Conservation (phyloP, 1,140 invertebrate species). For the Heliothis subflexa region DNA sequence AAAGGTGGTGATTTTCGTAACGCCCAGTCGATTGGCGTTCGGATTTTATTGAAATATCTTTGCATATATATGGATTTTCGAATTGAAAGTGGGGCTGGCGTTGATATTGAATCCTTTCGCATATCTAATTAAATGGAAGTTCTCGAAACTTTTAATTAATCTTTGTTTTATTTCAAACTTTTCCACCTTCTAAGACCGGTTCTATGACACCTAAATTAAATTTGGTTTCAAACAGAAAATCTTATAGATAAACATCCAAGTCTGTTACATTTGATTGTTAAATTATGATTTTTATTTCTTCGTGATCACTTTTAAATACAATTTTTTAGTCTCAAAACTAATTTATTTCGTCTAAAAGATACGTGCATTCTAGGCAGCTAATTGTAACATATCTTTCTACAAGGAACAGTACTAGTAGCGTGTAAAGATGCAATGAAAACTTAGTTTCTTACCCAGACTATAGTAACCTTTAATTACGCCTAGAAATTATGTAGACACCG, state of each 20-base stretch:
- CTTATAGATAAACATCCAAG: no score
- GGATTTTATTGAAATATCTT: conserved; percentile 30
- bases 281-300: no score
- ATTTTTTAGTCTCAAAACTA: no score
- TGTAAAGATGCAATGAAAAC: neutral
- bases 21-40: neutral
- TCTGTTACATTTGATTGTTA: no score
- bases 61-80: conserved; percentile 30
- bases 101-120: conserved; percentile 11
- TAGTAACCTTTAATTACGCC: neutral
- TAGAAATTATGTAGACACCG: neutral
- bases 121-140: neutral
- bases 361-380: neutral
- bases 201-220: no score
- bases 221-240: no score
- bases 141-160: neutral
- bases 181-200: neutral
- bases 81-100: neutral
- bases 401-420: neutral
- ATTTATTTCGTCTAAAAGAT: no score
- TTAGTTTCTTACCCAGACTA: neutral
- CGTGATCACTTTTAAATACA: no score
- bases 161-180: neutral
- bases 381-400: neutral
- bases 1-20: conserved; percentile 18